Conservation (phyloP, 2,797 vertebrate genomes). For the Phrynocephalus forsythii region DNA sequence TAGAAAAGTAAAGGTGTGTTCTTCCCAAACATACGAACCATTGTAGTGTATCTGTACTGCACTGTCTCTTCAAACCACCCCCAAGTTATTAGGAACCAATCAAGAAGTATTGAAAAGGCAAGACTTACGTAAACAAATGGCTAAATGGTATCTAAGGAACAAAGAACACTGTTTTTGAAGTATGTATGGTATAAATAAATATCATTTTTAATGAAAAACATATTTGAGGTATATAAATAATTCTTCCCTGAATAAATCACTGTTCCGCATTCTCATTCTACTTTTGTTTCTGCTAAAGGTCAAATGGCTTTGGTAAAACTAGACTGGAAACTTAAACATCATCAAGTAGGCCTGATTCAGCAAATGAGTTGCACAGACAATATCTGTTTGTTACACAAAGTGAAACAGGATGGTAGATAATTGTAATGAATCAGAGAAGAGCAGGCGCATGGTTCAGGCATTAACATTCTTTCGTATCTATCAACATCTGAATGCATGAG, state of each 20-base stretch:
- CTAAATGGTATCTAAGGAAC: conserved; percentile 48
- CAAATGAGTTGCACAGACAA: conserved; percentile 48
- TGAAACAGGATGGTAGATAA: conserved; percentile 38
- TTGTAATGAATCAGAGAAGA: conserved; percentile 29
- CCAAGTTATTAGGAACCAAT: conserved; percentile 48
- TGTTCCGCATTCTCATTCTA: conserved; percentile 66
- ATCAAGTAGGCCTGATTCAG: conserved; percentile 58
- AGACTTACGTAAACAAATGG: conserved; percentile 38
- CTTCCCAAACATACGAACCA: conserved; percentile 72
- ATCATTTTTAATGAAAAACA: conserved; percentile 67
- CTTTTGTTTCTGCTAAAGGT: conserved; percentile 64
- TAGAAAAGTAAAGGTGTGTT: conserved; percentile 78
- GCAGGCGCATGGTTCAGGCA: background rate
- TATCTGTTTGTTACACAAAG: conserved; percentile 49
- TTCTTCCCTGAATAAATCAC: conserved; percentile 65
- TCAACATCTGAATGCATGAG: background rate
- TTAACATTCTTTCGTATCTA: conserved; percentile 28
- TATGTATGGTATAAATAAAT: conserved; percentile 69
- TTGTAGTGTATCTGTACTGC: conserved; percentile 69
- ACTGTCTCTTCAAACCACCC: conserved; percentile 43
- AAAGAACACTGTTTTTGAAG: conserved; percentile 62
- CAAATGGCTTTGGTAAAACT: conserved; percentile 62
- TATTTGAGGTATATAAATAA: conserved; percentile 71
- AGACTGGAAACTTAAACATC: conserved; percentile 61
- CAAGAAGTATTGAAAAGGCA: conserved; percentile 50